These are phyloP conservation scores for Xylocampa areola DNA, from an alignment of 2,888 invertebrate genomes.

Conservation along the genomic window DNA sequence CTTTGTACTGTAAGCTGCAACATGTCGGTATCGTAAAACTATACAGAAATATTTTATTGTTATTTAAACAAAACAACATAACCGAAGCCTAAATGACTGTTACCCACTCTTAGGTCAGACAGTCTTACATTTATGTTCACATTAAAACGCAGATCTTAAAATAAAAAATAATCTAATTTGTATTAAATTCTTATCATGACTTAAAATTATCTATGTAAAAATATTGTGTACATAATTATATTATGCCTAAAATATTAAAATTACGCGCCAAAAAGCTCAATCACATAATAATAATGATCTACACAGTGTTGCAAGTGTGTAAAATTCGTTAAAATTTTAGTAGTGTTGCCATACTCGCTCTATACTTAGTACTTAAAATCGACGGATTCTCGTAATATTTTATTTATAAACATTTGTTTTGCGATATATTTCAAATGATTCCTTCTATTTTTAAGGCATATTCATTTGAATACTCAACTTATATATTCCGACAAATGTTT, in stretches of 20 bases:
- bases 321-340: constrained; percentile 62
- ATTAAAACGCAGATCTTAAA: constrained; percentile 64
- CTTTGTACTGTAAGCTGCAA: constrained; percentile 66
- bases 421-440: not conserved
- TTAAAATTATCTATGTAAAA: constrained; percentile 64
- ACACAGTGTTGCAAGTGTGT: constrained; percentile 69
- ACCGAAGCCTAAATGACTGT: constrained; percentile 10
- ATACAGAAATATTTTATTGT: constrained; percentile 51
- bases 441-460: not conserved
- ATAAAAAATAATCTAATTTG: constrained; percentile 74
- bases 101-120: constrained; percentile 7
- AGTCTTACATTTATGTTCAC: constrained; percentile 51
- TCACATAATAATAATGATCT: constrained; percentile 64
- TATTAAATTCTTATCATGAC: constrained; percentile 65
- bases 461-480: not conserved
- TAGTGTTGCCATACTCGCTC: constrained; percentile 67
- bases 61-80: constrained; percentile 37
- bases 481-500: constrained; percentile 41
- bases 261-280: constrained; percentile 73
- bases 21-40: constrained; percentile 46
- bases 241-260: constrained; percentile 64
- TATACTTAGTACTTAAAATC: constrained; percentile 61
- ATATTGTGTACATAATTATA: constrained; percentile 56
- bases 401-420: constrained; percentile 56
- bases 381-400: constrained; percentile 63